A percentile compares a stretch with the other conserved stretches of the same genome.
Conservation (phyloP, 2,797 vertebrate genomes). For the Anguilla obscura region DNA sequence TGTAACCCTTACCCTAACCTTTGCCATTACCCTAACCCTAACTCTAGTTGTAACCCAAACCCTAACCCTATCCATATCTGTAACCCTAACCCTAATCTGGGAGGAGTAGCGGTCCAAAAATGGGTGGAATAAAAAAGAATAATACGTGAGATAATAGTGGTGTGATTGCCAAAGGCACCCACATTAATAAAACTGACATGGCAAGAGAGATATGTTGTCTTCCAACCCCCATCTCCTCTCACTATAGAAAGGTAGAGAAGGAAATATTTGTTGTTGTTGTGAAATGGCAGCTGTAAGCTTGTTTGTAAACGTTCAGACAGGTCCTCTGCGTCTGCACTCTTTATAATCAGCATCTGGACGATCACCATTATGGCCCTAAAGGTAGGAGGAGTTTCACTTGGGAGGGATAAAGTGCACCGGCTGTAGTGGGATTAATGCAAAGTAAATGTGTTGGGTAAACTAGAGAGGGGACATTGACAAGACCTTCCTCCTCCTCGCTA, state of each 20-base stretch:
- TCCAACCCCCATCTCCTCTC: constrained; percentile 32
- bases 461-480: neutral
- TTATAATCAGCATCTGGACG: neutral
- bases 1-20: no score
- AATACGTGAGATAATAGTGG: no score
- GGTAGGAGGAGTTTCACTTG: neutral
- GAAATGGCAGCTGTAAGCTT: neutral
- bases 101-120: no score
- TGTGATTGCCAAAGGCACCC: no score
- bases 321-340: neutral
- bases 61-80: no score
- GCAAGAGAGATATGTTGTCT: constrained; percentile 50
- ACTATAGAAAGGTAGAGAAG: constrained; percentile 28
- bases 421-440: neutral
- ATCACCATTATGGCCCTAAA: neutral
- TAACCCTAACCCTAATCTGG: no score
- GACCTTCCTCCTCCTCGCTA: neutral
- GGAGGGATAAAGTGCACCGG: neutral
- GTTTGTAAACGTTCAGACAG: neutral
- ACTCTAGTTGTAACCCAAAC: no score
- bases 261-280: neutral
- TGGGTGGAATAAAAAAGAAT: no score
- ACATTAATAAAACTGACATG: constrained; percentile 42
- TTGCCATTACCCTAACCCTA: no score
- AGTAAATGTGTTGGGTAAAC: neutral